phyloP scores from a whole-genome alignment of 2,888 invertebrate species.

The Noctua janthe region DNA sequence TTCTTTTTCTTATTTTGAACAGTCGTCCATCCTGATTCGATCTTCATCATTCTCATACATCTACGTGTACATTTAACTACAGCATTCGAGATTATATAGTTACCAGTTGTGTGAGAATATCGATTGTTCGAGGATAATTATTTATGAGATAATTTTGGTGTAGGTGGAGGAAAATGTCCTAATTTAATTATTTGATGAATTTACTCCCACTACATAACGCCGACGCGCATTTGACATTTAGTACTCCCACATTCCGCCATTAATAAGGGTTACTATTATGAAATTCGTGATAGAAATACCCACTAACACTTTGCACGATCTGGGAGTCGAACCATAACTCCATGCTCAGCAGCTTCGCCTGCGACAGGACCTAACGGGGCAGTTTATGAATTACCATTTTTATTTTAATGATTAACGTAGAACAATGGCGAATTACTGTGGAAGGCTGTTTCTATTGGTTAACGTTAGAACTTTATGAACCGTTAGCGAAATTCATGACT shows the following conservation, averaged over 20 bases:
- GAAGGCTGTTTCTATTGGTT: neutral
- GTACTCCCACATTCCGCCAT: neutral
- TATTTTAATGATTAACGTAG: neutral
- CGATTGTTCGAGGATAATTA: conserved; percentile 19
- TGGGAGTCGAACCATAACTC: neutral
- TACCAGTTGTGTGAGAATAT: conserved; percentile 22
- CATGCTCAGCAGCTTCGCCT: neutral
- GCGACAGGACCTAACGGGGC: neutral
- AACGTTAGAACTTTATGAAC: neutral
- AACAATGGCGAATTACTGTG: neutral
- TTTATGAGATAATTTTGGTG: neutral
- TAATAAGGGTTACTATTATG: neutral
- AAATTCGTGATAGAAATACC: neutral
- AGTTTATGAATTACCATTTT: neutral
- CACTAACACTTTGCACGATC: neutral
- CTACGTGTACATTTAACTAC: conserved; percentile 9
- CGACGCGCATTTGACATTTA: neutral
- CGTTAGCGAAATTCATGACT: neutral
- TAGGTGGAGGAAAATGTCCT: neutral
- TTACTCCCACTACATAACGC: too few relatives aligned
- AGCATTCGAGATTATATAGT: neutral
- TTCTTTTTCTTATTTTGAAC: too few relatives aligned
- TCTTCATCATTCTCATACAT: conserved; percentile 22
- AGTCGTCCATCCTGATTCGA: too few relatives aligned
- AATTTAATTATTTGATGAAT: neutral